Percentiles rank a stretch among this genome's conserved stretches.
These are phyloP conservation scores for Passerina amoena DNA, from an alignment of 2,113 vertebrate genomes.

Conservation along the genomic window DNA sequence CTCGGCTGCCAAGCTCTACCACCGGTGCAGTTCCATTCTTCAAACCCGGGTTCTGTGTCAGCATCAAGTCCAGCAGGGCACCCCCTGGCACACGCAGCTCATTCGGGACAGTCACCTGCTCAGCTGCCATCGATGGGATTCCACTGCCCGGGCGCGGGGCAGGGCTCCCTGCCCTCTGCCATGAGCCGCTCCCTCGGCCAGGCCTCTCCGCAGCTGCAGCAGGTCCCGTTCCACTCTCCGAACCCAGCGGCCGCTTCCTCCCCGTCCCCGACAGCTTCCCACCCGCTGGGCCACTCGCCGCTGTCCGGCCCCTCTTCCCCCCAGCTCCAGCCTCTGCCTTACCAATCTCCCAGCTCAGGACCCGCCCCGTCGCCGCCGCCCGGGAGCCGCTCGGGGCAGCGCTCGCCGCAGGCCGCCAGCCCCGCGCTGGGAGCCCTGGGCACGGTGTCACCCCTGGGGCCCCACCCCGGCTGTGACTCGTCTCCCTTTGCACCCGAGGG, in stretches of 20 bases:
- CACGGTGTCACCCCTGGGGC: constrained; percentile 72
- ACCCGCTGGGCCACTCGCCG: constrained; percentile 84
- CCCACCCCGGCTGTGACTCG: constrained; percentile 79
- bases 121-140: constrained; percentile 84
- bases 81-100: constrained; percentile 77
- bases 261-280: constrained; percentile 82
- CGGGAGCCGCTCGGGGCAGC: constrained; percentile 84
- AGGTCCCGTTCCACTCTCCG: constrained; percentile 83
- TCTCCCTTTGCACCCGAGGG: constrained; percentile 83
- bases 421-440: constrained; percentile 80
- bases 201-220: constrained; percentile 84
- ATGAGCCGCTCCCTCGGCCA: constrained; percentile 79
- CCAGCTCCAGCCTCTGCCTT: constrained; percentile 90
- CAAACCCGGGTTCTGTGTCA: constrained; percentile 75
- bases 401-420: constrained; percentile 86
- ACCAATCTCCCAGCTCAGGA: constrained; percentile 87
- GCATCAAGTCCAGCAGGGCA: constrained; percentile 76
- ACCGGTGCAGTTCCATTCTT: constrained; percentile 84
- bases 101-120: constrained; percentile 75
- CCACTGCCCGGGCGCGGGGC: constrained; percentile 80
- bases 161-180: constrained; percentile 75
- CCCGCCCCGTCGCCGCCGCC: constrained; percentile 82
- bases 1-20: constrained; percentile 81
- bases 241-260: constrained; percentile 84
- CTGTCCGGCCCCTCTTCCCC: constrained; percentile 92